Conservation (phyloP, 2,888 invertebrate genomes). For the Andrena hattorfiana region DNA sequence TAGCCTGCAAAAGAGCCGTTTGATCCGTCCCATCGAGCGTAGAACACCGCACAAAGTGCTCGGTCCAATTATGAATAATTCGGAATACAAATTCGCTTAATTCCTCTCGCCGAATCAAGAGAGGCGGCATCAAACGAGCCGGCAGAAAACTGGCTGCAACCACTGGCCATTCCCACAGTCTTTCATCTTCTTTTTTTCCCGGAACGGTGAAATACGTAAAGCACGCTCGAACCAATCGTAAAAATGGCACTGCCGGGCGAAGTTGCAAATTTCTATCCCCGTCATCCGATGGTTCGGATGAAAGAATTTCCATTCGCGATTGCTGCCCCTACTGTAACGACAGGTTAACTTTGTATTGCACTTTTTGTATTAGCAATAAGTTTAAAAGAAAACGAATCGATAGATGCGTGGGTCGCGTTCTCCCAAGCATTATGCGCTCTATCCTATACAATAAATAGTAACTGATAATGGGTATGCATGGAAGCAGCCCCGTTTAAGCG, state of each 20-base stretch:
- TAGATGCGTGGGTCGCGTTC: background rate
- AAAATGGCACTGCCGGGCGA: background rate
- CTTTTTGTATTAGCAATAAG: too few species aligned
- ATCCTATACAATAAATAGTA: conserved; percentile 16
- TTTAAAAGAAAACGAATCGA: too few species aligned
- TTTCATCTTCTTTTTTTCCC: conserved; percentile 38
- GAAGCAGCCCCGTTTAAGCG: conserved; percentile 63
- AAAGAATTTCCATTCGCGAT: background rate
- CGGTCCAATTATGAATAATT: conserved; percentile 83
- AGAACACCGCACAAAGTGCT: conserved; percentile 72
- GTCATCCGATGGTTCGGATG: too few species aligned
- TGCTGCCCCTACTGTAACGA: background rate
- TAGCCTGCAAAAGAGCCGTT: conserved; percentile 82
- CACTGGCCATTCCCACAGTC: conserved; percentile 14
- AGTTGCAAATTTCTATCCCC: background rate
- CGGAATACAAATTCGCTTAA: conserved; percentile 80
- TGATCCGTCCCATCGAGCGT: conserved; percentile 78
- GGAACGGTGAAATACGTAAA: background rate
- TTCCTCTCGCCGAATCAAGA: conserved; percentile 70
- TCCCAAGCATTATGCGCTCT: too few species aligned
- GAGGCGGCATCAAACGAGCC: conserved; percentile 28
- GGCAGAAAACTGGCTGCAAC: conserved; percentile 29
- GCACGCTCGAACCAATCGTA: background rate
- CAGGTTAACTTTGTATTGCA: too few species aligned
- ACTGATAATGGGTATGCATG: conserved; percentile 42